Percentiles rank a stretch among this genome's conserved stretches.
Conservation (phyloP, 2,888 invertebrate genomes). For the Callyntrura sp. region DNA sequence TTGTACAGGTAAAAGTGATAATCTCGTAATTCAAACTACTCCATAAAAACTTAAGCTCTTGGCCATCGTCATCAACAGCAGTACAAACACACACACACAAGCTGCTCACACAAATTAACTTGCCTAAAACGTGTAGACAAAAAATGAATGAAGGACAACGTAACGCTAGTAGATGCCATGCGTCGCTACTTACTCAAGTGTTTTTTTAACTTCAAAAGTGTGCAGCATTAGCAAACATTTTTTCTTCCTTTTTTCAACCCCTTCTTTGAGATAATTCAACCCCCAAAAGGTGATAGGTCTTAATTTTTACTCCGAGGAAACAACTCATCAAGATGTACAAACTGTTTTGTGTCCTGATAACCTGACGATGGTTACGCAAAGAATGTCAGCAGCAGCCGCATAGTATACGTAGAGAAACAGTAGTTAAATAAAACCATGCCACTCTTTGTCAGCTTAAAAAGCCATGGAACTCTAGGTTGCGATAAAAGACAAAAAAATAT, state of each 20-base stretch:
- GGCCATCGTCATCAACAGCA: background rate
- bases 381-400: constrained; percentile 25
- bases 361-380: constrained; percentile 12
- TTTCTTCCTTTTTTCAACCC: background rate
- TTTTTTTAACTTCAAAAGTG: constrained; percentile 36
- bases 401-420: background rate
- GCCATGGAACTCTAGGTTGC: background rate
- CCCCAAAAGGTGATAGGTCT: constrained; percentile 72
- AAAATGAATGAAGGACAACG: background rate
- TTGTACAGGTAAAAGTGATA: constrained; percentile 44
- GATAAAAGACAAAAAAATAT: no score
- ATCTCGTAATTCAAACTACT: constrained; percentile 62
- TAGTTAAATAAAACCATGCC: background rate
- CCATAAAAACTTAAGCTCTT: constrained; percentile 44
- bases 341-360: constrained; percentile 58
- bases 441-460: background rate
- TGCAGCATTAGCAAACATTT: constrained; percentile 57
- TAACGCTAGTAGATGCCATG: background rate
- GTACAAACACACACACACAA: constrained; percentile 34
- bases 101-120: constrained; percentile 62
- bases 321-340: constrained; percentile 74
- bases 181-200: constrained; percentile 26
- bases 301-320: constrained; percentile 72
- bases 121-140: constrained; percentile 1
- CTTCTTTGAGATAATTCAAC: constrained; percentile 48